Conservation (phyloP, 2,888 invertebrate genomes). For the Luperina nickerlii region DNA sequence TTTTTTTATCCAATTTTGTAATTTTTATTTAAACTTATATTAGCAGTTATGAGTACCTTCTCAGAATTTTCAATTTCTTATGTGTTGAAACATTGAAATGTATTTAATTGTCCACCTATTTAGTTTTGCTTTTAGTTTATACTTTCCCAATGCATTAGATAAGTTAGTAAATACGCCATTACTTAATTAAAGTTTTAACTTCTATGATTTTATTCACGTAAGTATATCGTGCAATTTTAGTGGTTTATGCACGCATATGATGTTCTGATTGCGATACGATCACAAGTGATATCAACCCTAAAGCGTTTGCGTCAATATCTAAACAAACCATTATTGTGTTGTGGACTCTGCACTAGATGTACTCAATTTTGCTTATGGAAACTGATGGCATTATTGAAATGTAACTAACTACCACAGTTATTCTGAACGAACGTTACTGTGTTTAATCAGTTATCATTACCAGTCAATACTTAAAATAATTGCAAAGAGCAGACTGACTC, state of each 20-base stretch:
- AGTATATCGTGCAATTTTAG: conserved; percentile 2
- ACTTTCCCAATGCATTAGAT: conserved; percentile 5
- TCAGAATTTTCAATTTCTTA: not conserved
- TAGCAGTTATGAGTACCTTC: not conserved
- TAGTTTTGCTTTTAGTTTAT: not conserved
- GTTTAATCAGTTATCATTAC: conserved; percentile 47
- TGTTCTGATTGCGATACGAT: conserved; percentile 38
- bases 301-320: conserved; percentile 25
- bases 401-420: not conserved
- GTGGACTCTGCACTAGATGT: conserved; percentile 43
- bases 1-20: not conserved
- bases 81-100: not conserved
- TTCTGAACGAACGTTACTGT: conserved; percentile 41
- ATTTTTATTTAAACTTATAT: not conserved
- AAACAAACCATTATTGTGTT: conserved; percentile 39
- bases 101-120: not conserved
- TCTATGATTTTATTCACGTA: conserved; percentile 13
- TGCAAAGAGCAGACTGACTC: conserved; percentile 40
- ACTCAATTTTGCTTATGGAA: conserved; percentile 37
- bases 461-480: conserved; percentile 40
- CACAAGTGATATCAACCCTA: conserved; percentile 36
- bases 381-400: conserved; percentile 28
- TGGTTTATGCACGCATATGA: conserved; percentile 42
- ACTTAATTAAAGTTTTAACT: conserved; percentile 13
- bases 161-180: not conserved